Percentiles rank a stretch among this genome's conserved stretches.
Conservation (phyloP, 2,888 invertebrate genomes). For the Chesias legatella region DNA sequence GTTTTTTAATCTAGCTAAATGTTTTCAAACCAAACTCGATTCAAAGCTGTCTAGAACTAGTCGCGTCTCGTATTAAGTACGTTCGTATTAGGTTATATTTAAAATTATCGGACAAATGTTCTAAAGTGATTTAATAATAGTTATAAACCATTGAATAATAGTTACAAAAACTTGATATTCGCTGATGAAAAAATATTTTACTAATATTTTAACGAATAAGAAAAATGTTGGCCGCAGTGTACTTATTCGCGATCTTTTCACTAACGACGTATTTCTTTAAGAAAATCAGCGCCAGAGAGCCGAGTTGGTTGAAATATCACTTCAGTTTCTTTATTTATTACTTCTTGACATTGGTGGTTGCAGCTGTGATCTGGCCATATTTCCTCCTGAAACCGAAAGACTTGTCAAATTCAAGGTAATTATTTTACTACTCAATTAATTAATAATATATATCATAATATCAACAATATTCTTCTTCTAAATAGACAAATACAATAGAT, state of each 20-base stretch:
- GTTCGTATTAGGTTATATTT: no score
- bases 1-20: not conserved
- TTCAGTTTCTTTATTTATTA: slow-evolving; percentile 49
- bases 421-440: slow-evolving; percentile 26
- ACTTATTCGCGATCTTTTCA: slow-evolving; percentile 39
- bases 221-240: slow-evolving; percentile 51
- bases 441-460: no score
- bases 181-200: no score
- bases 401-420: slow-evolving; percentile 67
- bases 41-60: no score
- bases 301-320: slow-evolving; percentile 51
- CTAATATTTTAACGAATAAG: no score
- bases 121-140: no score
- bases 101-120: no score
- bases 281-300: slow-evolving; percentile 46
- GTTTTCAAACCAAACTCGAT: not conserved
- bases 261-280: slow-evolving; percentile 43
- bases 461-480: no score
- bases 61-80: no score
- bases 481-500: no score
- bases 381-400: slow-evolving; percentile 54
- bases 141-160: no score
- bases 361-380: slow-evolving; percentile 50
- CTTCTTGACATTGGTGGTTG: slow-evolving; percentile 34
- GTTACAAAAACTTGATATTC: not conserved